phyloP scores from a whole-genome alignment of 1,140 invertebrate genomes.

The Archivesica marissinica region DNA sequence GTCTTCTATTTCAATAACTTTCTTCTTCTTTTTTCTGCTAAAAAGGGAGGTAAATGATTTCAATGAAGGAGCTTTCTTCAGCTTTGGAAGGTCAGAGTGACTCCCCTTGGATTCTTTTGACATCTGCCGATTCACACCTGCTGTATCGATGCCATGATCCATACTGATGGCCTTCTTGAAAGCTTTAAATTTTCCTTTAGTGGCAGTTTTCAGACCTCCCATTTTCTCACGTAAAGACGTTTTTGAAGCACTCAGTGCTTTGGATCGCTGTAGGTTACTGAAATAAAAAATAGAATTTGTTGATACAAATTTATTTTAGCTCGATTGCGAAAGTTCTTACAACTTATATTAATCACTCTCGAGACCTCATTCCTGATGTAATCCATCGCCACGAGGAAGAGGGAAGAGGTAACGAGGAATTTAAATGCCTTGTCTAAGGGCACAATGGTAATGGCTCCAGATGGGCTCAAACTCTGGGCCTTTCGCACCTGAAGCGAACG shows the following conservation, averaged over 20 bases:
- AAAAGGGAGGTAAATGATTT: conserved; percentile 67
- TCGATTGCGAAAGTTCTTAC: too few relatives aligned
- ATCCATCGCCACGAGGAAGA: too few relatives aligned
- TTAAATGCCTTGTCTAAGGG: too few relatives aligned
- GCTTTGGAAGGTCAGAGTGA: conserved; percentile 12
- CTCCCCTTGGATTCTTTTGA: conserved; percentile 18
- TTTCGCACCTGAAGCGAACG: too few relatives aligned
- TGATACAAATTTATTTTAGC: too few relatives aligned
- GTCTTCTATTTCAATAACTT: conserved; percentile 42
- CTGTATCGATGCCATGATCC: conserved; percentile 61
- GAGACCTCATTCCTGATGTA: too few relatives aligned
- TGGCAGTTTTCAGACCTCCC: too few relatives aligned
- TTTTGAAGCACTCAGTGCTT: conserved; percentile 64
- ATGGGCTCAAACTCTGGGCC: too few relatives aligned
- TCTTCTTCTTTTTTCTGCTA: conserved; percentile 63
- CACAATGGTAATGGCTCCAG: too few relatives aligned
- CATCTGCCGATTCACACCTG: neutral
- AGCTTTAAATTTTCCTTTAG: conserved; percentile 54
- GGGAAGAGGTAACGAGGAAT: too few relatives aligned
- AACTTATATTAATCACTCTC: too few relatives aligned
- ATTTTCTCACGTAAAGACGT: conserved; percentile 62
- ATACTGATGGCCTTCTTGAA: conserved; percentile 68
- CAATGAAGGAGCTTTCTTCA: conserved; percentile 67
- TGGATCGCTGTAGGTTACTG: conserved; percentile 59
- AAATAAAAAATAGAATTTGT: neutral